A percentile compares a stretch with the other conserved stretches of the same genome.
Conservation (phyloP, 2,797 vertebrate species). For the Cynodonichthys magdalenae region DNA sequence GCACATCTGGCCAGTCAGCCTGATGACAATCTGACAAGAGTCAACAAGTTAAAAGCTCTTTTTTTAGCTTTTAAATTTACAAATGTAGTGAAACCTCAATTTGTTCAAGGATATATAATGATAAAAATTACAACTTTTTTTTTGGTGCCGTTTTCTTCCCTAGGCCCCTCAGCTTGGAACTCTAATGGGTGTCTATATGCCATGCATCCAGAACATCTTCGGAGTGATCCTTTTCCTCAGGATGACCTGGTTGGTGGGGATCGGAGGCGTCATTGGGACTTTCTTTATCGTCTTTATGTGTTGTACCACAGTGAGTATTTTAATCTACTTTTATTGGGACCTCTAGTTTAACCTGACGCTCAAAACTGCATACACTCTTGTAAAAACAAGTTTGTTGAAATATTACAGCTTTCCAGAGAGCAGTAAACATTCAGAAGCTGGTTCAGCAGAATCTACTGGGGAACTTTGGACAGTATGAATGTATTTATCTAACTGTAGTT, state of each 20-base stretch:
- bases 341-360: slow-evolving; percentile 15
- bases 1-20: slow-evolving; percentile 35
- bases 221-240: slow-evolving; percentile 98
- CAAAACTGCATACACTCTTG: slow-evolving; percentile 1
- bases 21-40: neutral
- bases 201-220: slow-evolving; percentile 98
- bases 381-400: neutral
- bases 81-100: neutral
- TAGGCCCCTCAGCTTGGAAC: slow-evolving; percentile 89
- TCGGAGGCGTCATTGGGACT: slow-evolving; percentile 92
- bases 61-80: neutral
- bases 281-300: slow-evolving; percentile 97
- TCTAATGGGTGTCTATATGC: slow-evolving; percentile 97
- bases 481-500: neutral
- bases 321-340: slow-evolving; percentile 1
- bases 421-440: slow-evolving; percentile 17
- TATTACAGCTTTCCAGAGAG: neutral
- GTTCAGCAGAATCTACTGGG: neutral
- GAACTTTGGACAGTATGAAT: neutral
- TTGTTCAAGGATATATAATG: no score
- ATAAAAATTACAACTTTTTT: neutral
- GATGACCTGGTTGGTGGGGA: slow-evolving; percentile 98
- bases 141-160: neutral
- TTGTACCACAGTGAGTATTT: slow-evolving; percentile 91
- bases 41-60: slow-evolving; percentile 1